phyloP scores from a whole-genome alignment of 2,888 invertebrate genomes.

The Drosophila rubida region DNA sequence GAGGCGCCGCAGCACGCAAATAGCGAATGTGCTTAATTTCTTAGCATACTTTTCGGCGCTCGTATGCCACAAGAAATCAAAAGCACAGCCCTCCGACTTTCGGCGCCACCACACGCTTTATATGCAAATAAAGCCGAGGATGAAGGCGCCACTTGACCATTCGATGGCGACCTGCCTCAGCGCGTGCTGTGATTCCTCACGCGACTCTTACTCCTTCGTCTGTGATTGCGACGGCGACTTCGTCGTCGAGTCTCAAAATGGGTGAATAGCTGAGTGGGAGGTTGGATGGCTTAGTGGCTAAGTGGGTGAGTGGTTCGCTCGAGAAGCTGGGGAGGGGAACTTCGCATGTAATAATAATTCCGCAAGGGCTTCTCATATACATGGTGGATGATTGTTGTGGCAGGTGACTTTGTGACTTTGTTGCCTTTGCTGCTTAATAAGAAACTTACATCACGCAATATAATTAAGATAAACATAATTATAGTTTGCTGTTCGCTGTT shows the following conservation, averaged over 20 bases:
- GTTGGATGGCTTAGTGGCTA: conserved; percentile 2
- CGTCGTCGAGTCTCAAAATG: conserved; percentile 21
- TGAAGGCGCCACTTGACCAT: conserved; percentile 70
- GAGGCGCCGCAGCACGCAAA: conserved; percentile 61
- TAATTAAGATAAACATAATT: conserved; percentile 81
- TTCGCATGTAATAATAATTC: conserved; percentile 65
- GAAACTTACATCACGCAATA: conserved; percentile 78
- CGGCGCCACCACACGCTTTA: conserved; percentile 56
- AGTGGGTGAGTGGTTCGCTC: too few species aligned
- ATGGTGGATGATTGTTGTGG: conserved; percentile 57
- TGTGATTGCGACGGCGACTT: background rate
- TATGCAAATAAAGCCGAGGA: conserved; percentile 70
- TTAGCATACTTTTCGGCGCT: conserved; percentile 64
- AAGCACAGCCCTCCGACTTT: conserved; percentile 28
- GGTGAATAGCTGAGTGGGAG: conserved; percentile 8
- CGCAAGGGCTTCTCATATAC: conserved; percentile 53
- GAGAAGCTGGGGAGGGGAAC: too few species aligned
- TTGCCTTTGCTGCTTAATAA: conserved; percentile 68
- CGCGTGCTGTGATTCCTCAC: conserved; percentile 69
- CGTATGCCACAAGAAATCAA: conserved; percentile 52
- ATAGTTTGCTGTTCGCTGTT: conserved; percentile 65
- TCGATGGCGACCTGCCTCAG: conserved; percentile 53
- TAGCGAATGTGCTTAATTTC: conserved; percentile 72
- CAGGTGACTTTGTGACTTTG: conserved; percentile 70
- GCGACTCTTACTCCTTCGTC: conserved; percentile 48